Percentiles rank a stretch among this genome's conserved stretches.
Evolutionary conservation across 2,888 invertebrate genomes (phyloP).

Genomic region (Ennomos quercinarius): DNA sequence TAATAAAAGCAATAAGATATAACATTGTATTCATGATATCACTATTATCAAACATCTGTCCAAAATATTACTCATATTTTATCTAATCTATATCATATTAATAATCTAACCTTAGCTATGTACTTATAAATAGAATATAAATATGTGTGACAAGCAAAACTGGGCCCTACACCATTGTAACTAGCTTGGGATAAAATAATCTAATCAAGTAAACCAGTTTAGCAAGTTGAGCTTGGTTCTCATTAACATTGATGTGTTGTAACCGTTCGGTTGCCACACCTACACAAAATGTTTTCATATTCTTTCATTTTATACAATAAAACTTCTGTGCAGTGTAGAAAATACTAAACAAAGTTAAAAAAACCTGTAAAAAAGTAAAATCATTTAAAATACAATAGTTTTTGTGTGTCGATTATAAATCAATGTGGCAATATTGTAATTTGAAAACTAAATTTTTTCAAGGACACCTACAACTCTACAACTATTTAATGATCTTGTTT

Average conservation of each 20-base stretch:
- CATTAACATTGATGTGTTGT: slow-evolving; percentile 22
- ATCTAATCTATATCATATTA: neutral
- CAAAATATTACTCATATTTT: no score
- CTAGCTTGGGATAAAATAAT: neutral
- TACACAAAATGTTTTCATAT: neutral
- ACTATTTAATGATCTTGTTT: neutral
- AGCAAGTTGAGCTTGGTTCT: slow-evolving; percentile 11
- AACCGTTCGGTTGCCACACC: slow-evolving; percentile 13
- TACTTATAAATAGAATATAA: no score
- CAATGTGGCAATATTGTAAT: neutral
- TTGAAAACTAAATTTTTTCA: neutral
- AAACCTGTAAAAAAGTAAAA: neutral
- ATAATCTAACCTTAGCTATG: neutral
- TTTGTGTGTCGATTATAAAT: neutral
- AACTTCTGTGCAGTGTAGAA: neutral
- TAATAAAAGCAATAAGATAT: neutral
- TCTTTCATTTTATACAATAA: neutral
- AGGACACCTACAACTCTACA: neutral
- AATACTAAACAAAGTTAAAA: neutral
- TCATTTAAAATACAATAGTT: neutral
- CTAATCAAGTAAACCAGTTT: slow-evolving; percentile 17
- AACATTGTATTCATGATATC: neutral
- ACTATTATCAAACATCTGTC: neutral
- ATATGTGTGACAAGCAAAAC: neutral
- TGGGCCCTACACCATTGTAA: neutral